Evolutionary conservation across 2,113 vertebrate species (phyloP), one percentile per base, ranked within the genome.

Genomic region (Clarias macrocephalus): DNA sequence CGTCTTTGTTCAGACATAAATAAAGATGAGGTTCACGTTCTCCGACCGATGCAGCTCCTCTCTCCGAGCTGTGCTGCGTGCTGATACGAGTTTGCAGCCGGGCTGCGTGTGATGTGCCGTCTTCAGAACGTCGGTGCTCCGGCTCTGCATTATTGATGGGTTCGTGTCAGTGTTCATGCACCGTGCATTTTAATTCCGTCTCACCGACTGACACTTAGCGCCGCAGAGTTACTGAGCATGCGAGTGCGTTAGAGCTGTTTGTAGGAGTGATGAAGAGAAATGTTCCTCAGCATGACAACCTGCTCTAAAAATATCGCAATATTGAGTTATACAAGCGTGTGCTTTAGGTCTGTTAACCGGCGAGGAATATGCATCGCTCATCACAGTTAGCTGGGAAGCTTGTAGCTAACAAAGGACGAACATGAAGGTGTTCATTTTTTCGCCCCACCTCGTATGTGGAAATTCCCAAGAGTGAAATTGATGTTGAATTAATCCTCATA

Each of bases 91-190:
- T 52, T 87, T 82, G 79, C 75, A 82, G 63, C 52, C 70, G 37
- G 12, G 13, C 37, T 30, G 42, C 5, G 80, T 87, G 63, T 87
- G 57, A 82, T 75, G 21, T 23, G 23, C 85, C 54, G 87, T 89
- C 91, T 88, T 91, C 85, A 91, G 85, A 80, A 85, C 70, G 81
- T 83, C 80, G 87, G 30, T 66, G 8, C 86, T 77, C 59, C 72
- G 12, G 60, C 75, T 56, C 60, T 87, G 81, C 86, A 87, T 87
- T 87, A 87, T 88, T 85, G 63, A 85, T 88, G 59, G 30, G 30
- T 52, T 84, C 23, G 60, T 84, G 75, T 59, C 62, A 25, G 63
- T 62, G 10, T 84, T 37, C 52, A 28, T 79, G 73, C 16, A 15
- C 62, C 28, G 11, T n/a, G 86, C 68, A 77, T 87, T 87, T 77